Conservation (phyloP, 2,797 vertebrate species). For the Tamandua tetradactyla region DNA sequence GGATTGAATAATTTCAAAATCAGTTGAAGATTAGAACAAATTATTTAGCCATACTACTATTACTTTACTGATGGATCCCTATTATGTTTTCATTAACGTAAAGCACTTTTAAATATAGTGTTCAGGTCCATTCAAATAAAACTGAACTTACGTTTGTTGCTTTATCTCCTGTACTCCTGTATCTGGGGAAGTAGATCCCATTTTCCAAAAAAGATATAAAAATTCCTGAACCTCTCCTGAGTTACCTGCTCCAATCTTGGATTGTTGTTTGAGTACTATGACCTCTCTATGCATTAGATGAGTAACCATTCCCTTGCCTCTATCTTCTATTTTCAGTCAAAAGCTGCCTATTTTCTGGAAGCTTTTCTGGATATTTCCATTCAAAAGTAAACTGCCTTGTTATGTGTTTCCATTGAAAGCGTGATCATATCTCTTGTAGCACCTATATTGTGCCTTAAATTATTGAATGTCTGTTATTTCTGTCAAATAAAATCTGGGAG, state of each 20-base stretch:
- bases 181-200: neutral
- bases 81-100: neutral
- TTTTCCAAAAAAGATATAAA: neutral
- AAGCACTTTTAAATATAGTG: neutral
- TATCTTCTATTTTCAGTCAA: neutral
- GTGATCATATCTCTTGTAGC: neutral
- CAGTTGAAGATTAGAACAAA: neutral
- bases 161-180: neutral
- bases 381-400: neutral
- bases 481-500: conserved; percentile 44
- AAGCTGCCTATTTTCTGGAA: neutral
- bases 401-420: neutral
- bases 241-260: neutral
- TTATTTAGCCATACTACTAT: neutral
- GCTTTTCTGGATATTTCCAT: neutral
- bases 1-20: neutral
- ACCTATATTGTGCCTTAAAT: neutral
- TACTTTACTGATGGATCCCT: neutral
- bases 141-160: neutral
- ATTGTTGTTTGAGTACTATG: neutral
- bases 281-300: neutral
- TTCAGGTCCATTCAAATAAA: neutral
- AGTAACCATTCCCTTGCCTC: neutral
- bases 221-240: neutral
- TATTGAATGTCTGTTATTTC: conserved; percentile 15